Evolutionary conservation across 2,888 invertebrate species (phyloP), one percentile per base, ranked within the genome.

Genomic region (Eurytoma californica): DNA sequence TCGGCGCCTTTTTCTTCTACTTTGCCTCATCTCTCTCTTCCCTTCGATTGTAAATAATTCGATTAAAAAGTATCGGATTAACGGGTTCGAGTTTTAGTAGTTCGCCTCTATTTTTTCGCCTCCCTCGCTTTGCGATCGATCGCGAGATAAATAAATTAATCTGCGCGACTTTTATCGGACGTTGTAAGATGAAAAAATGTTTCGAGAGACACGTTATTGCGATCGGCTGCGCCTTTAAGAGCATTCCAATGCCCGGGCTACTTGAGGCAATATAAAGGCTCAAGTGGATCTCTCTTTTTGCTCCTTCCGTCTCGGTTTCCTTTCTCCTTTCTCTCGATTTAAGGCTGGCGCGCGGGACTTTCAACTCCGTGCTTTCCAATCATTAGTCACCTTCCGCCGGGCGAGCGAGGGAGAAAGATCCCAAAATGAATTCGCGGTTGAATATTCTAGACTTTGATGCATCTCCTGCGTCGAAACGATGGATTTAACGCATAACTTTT

Each of bases 361-460:
- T 72, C 60, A 51, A 66, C 24, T 30, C 58, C 7, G 51, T 39
- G 66, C 65, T 72, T 72, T 60, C 66, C 67, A 77, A 72, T 77
- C 72, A 72, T 77, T 77, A 77, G 67, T 77, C 72, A 77, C 66
- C 20, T 13, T n/a, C 4, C n/a, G 53, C 16, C 53, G 51, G 51
- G 24, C 24, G 24, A 24, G 24, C 1, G 24, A 1, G 55, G 2
- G 75, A 76, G 58, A 74, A 75, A 80, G 80, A 80, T 80, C 72
- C 58, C 72, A 76, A 79, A 83, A 82, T 79, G 82, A 84, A 83
- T 84, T 83, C 80, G 83, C 79, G 83, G 83, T 82, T 82, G 82
- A 81, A 77, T 82, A 74, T 81, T 73, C 82, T 80, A 80, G 82
- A 82, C 82, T 82, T 79, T 81, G 82, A 84, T 83, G 81, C 80